phyloP scores from a whole-genome alignment of 2,888 invertebrate genomes.

The Notodonta ziczac region DNA sequence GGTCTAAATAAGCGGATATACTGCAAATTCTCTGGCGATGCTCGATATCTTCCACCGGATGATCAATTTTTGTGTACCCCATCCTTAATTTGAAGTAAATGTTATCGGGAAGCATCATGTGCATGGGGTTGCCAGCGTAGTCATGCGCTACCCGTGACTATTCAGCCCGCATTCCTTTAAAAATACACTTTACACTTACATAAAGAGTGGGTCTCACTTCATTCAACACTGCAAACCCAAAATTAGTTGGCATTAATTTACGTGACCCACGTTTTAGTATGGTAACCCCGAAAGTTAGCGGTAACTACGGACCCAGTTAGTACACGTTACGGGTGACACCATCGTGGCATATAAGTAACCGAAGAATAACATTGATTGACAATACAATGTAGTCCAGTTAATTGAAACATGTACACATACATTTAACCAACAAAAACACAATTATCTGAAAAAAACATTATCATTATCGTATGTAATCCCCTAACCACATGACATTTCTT shows the following conservation, averaged over 20 bases:
- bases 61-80: constrained; percentile 29
- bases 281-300: constrained; percentile 60
- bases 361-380: constrained; percentile 20
- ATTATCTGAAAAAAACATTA: neutral
- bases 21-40: constrained; percentile 59
- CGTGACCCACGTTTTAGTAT: constrained; percentile 58
- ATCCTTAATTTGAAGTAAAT: constrained; percentile 29
- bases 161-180: constrained; percentile 76
- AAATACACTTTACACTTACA: constrained; percentile 78
- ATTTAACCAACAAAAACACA: neutral
- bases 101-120: constrained; percentile 72
- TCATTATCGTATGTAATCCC: neutral
- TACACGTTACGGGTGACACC: constrained; percentile 37
- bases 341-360: constrained; percentile 19
- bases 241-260: constrained; percentile 77
- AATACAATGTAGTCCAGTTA: constrained; percentile 8
- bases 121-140: constrained; percentile 72
- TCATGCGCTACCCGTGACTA: constrained; percentile 82
- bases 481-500: no score
- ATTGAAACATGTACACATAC: neutral
- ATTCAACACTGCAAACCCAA: constrained; percentile 83
- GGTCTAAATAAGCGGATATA: constrained; percentile 54
- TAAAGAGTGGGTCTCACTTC: constrained; percentile 76
- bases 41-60: constrained; percentile 35
- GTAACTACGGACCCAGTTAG: constrained; percentile 54